These are phyloP conservation scores for Drosophila nikananu DNA, from an alignment of 1,140 invertebrate genomes.

Conservation along the genomic window DNA sequence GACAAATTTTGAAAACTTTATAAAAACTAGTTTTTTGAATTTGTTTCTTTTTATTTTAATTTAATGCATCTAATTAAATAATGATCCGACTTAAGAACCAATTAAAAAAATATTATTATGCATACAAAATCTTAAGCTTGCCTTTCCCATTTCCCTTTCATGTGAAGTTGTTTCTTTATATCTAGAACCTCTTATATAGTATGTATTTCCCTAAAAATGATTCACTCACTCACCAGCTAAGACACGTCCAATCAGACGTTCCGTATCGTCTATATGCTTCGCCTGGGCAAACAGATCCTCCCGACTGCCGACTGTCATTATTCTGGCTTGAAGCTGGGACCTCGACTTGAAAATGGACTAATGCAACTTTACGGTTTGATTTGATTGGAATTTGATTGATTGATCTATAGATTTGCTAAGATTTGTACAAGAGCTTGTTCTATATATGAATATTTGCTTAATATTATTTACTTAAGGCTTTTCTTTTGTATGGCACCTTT, in stretches of 20 bases:
- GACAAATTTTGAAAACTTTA: not conserved
- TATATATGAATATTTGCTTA: not conserved
- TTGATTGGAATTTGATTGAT: conserved; percentile 40
- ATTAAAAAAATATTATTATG: too few relatives aligned
- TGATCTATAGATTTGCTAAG: conserved; percentile 42
- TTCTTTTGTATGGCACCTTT: conserved; percentile 59
- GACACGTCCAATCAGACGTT: conserved; percentile 78
- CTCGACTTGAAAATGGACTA: conserved; percentile 14
- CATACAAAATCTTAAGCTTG: too few relatives aligned
- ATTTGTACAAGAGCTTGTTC: conserved; percentile 27
- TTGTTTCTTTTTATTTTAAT: not conserved
- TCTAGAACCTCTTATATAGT: not conserved
- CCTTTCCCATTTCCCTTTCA: not conserved
- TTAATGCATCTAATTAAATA: not conserved
- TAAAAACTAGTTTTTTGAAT: too few relatives aligned
- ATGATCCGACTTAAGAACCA: not conserved
- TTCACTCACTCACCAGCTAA: conserved; percentile 76
- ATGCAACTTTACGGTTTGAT: conserved; percentile 3
- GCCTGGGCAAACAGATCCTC: conserved; percentile 82
- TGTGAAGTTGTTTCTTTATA: not conserved
- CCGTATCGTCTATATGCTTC: conserved; percentile 80
- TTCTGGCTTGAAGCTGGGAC: conserved; percentile 7
- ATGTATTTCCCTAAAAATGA: not conserved
- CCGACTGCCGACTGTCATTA: conserved; percentile 80
- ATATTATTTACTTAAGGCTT: conserved; percentile 37